Percentiles rank a stretch among this genome's conserved stretches.
Conservation (phyloP, 2,888 invertebrate species). For the Prenolepis imparis region DNA sequence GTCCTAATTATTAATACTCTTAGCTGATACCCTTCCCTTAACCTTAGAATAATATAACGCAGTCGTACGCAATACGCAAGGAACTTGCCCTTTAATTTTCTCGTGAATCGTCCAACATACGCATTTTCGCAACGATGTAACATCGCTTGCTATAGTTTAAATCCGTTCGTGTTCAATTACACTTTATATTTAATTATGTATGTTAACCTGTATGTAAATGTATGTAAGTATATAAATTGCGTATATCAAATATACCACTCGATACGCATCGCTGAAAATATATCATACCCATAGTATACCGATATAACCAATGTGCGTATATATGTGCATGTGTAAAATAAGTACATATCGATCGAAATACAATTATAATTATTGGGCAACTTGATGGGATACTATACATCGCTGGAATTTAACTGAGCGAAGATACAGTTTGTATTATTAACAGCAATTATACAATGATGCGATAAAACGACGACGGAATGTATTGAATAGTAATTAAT, state of each 20-base stretch:
- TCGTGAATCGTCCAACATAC: background rate
- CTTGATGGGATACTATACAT: conserved; percentile 18
- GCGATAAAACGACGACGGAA: conserved; percentile 1
- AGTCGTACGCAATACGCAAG: conserved; percentile 1
- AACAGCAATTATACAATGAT: conserved; percentile 17
- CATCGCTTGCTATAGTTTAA: conserved; percentile 11
- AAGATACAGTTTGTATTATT: conserved; percentile 35
- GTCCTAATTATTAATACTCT: conserved; percentile 63
- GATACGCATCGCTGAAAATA: background rate
- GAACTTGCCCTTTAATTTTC: conserved; percentile 48
- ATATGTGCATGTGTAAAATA: background rate
- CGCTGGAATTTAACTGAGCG: conserved; percentile 21
- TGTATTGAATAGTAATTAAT: conserved; percentile 20
- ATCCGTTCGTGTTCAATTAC: conserved; percentile 18
- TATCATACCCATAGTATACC: background rate
- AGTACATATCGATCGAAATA: conserved; percentile 21
- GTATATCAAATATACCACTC: background rate
- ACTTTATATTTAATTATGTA: conserved; percentile 33
- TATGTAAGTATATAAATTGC: background rate
- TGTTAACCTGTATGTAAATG: background rate
- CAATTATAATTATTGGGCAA: conserved; percentile 40
- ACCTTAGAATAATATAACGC: conserved; percentile 25
- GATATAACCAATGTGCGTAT: background rate
- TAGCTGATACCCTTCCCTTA: conserved; percentile 40
- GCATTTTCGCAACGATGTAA: background rate